Evolutionary conservation across 2,888 invertebrate genomes (phyloP).

Genomic region (Macrostomum cliftonense): DNA sequence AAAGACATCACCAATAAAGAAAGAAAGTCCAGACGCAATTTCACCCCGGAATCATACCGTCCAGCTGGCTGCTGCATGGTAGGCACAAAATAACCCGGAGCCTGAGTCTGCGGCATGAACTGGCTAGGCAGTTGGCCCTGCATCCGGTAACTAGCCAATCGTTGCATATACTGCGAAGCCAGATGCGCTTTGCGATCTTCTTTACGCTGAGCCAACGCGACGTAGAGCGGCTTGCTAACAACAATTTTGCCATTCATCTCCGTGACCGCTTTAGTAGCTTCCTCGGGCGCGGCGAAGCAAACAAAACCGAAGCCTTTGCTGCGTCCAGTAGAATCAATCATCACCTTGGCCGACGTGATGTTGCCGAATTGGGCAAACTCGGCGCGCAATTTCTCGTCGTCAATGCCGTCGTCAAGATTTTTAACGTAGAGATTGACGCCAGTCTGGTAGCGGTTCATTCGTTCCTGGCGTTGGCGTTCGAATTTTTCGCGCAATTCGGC

Average conservation of each 20-base stretch:
- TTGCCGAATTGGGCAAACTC: slow-evolving; percentile 89
- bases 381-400: slow-evolving; percentile 80
- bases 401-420: slow-evolving; percentile 89
- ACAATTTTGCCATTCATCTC: slow-evolving; percentile 97
- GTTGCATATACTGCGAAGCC: slow-evolving; percentile 92
- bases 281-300: slow-evolving; percentile 88
- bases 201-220: slow-evolving; percentile 91
- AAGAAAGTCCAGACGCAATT: too few species aligned
- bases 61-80: slow-evolving; percentile 45
- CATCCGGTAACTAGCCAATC: slow-evolving; percentile 60
- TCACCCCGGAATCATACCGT: too few species aligned
- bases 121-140: slow-evolving; percentile 23
- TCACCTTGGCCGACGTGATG: slow-evolving; percentile 82
- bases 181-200: slow-evolving; percentile 95
- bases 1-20: too few species aligned
- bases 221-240: slow-evolving; percentile 87
- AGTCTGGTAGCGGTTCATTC: slow-evolving; percentile 52
- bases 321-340: slow-evolving; percentile 46
- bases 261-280: slow-evolving; percentile 94
- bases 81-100: slow-evolving; percentile 58
- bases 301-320: slow-evolving; percentile 86
- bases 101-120: slow-evolving; percentile 29
- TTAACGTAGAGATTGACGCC: slow-evolving; percentile 98
- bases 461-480: slow-evolving; percentile 79
- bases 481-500: slow-evolving; percentile 86